Evolutionary conservation across 30 jellyfish, hydroid and myxozoan species (phyloP).

Genomic region (Aurelia aurita): DNA sequence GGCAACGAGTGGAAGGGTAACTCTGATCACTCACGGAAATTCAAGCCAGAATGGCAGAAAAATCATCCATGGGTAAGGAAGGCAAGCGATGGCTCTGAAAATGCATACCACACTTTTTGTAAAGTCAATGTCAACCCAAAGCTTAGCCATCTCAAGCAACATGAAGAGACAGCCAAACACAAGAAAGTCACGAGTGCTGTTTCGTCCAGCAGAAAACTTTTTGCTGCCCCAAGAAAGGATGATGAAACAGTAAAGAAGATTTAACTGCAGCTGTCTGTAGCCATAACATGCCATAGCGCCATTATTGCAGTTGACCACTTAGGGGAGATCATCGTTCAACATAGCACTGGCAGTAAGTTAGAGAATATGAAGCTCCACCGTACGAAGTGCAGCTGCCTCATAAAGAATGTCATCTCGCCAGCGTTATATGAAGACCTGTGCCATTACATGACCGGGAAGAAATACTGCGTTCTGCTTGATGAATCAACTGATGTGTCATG

Average conservation of each 20-base stretch:
- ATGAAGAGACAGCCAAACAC: slow-evolving; percentile 60
- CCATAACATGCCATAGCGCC: slow-evolving; percentile 73
- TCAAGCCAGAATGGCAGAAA: slow-evolving; percentile 60
- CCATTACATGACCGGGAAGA: slow-evolving; percentile 40
- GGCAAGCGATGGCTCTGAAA: slow-evolving; percentile 66
- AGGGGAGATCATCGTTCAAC: slow-evolving; percentile 50
- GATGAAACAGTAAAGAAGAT: slow-evolving; percentile 18
- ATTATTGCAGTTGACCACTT: slow-evolving; percentile 57
- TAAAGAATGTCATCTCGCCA: slow-evolving; percentile 68
- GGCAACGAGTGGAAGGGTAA: slow-evolving; percentile 55
- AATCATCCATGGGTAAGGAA: slow-evolving; percentile 64
- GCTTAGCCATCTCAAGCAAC: slow-evolving; percentile 49
- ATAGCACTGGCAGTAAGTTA: slow-evolving; percentile 55
- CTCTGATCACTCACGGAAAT: slow-evolving; percentile 34
- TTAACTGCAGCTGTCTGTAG: slow-evolving; percentile 63
- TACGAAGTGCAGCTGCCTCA: slow-evolving; percentile 44
- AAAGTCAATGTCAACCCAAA: slow-evolving; percentile 46
- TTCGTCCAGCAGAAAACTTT: slow-evolving; percentile 18
- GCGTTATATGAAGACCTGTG: slow-evolving; percentile 46
- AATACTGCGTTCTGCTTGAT: slow-evolving; percentile 48
- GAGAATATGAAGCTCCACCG: slow-evolving; percentile 66
- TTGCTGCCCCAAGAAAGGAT: slow-evolving; percentile 40
- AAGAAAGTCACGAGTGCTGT: slow-evolving; percentile 34
- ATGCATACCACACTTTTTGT: slow-evolving; percentile 69
- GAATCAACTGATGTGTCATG: slow-evolving; percentile 62